A percentile compares a stretch with the other conserved stretches of the same genome.
Evolutionary conservation across 2,888 invertebrate genomes (phyloP).

Genomic region (Phyto melanocephala): DNA sequence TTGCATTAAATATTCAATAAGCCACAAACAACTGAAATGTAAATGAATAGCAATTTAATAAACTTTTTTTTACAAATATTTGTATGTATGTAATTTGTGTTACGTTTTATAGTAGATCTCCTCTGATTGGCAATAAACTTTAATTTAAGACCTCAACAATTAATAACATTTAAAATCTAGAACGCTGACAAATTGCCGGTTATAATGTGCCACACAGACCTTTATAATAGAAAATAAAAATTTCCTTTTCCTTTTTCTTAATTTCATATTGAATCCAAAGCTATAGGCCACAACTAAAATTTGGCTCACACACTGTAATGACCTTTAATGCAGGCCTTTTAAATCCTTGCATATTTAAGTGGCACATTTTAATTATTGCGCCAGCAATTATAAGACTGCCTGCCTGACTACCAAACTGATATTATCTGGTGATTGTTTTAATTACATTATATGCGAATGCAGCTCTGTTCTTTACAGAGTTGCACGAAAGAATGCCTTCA

Average conservation of each 20-base stretch:
- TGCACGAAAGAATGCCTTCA: conserved; percentile 71
- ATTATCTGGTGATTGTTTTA: conserved; percentile 58
- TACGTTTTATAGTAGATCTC: not conserved
- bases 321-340: conserved; percentile 70
- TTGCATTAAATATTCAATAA: conserved; percentile 10
- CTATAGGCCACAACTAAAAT: no score
- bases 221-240: not conserved
- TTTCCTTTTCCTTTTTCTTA: not conserved
- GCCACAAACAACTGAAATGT: not conserved
- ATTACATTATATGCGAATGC: conserved; percentile 41
- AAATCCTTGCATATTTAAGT: conserved; percentile 20
- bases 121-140: not conserved
- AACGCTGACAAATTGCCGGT: conserved; percentile 61
- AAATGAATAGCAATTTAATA: not conserved
- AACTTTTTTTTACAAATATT: not conserved
- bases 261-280: no score
- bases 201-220: conserved; percentile 8
- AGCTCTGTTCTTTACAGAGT: conserved; percentile 29
- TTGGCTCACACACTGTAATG: conserved; percentile 64
- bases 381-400: conserved; percentile 41
- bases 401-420: conserved; percentile 10
- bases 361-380: conserved; percentile 46
- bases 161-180: conserved; percentile 48
- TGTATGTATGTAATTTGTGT: not conserved
- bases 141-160: not conserved